Percentiles rank a stretch among this genome's conserved stretches.
phyloP scores from a whole-genome alignment of 1,140 invertebrate species.

The Wasmannia auropunctata region DNA sequence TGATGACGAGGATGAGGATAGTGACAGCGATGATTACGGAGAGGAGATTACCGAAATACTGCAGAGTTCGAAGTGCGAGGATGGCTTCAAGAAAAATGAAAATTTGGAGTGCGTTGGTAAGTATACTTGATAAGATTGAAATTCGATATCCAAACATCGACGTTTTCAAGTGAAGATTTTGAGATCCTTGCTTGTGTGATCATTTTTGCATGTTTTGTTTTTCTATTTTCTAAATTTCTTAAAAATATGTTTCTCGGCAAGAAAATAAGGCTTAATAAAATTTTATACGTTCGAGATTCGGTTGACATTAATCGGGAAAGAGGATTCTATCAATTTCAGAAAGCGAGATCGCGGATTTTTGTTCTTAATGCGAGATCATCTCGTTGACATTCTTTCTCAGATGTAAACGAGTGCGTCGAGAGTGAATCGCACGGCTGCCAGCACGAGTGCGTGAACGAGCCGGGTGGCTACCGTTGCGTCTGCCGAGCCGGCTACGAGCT shows the following conservation, averaged over 20 bases:
- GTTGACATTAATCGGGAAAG: neutral
- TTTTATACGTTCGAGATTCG: neutral
- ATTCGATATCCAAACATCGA: neutral
- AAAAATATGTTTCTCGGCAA: neutral
- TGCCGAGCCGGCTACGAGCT: constrained; percentile 84
- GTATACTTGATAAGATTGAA: neutral
- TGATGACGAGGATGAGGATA: constrained; percentile 74
- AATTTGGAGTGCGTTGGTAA: constrained; percentile 84
- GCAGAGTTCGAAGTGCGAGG: constrained; percentile 82
- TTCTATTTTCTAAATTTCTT: neutral
- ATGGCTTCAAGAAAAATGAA: constrained; percentile 85
- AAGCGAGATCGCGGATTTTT: neutral
- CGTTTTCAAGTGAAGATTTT: neutral
- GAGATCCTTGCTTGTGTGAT: neutral
- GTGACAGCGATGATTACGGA: constrained; percentile 69
- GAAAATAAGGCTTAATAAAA: neutral
- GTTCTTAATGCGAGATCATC: constrained; percentile 12
- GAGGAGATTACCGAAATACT: constrained; percentile 79
- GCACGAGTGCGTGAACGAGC: constrained; percentile 89
- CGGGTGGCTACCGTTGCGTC: constrained; percentile 90
- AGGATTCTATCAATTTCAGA: neutral
- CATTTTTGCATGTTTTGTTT: neutral
- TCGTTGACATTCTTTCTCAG: constrained; percentile 80
- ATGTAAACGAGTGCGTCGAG: constrained; percentile 92
- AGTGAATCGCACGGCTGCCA: constrained; percentile 86